These are phyloP conservation scores for Pimephales promelas DNA, from an alignment of 2,113 vertebrate species.

Conservation along the genomic window DNA sequence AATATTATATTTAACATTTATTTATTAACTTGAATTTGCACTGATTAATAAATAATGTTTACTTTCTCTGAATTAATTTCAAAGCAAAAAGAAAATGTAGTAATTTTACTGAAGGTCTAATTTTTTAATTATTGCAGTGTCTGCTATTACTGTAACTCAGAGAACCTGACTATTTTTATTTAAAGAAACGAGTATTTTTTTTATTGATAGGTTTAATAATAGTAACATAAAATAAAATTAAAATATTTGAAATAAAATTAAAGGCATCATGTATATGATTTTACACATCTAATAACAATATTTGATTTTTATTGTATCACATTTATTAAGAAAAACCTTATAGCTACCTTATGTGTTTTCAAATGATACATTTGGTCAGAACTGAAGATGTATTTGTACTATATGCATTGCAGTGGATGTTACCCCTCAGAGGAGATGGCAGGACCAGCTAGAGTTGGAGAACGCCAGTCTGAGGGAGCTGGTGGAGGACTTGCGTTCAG, in stretches of 20 bases:
- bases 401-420: conserved; percentile 13
- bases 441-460: conserved; percentile 58
- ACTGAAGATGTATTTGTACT: not conserved
- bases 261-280: not conserved
- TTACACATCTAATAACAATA: not conserved
- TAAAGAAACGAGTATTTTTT: not conserved
- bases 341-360: no score
- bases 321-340: not conserved
- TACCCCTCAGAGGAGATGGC: conserved; percentile 31
- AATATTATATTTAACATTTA: not conserved
- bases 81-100: not conserved
- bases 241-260: not conserved
- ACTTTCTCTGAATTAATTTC: not conserved
- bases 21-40: no score
- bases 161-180: not conserved
- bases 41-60: not conserved
- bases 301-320: not conserved
- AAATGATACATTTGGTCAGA: no score
- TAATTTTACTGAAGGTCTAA: not conserved
- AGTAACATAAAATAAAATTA: not conserved
- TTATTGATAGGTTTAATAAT: not conserved
- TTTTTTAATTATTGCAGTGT: not conserved
- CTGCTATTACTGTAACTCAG: not conserved
- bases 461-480: conserved; percentile 74
- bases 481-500: conserved; percentile 79